Evolutionary conservation across 1,140 invertebrate species (phyloP).

Genomic region (Theocolax elegans): DNA sequence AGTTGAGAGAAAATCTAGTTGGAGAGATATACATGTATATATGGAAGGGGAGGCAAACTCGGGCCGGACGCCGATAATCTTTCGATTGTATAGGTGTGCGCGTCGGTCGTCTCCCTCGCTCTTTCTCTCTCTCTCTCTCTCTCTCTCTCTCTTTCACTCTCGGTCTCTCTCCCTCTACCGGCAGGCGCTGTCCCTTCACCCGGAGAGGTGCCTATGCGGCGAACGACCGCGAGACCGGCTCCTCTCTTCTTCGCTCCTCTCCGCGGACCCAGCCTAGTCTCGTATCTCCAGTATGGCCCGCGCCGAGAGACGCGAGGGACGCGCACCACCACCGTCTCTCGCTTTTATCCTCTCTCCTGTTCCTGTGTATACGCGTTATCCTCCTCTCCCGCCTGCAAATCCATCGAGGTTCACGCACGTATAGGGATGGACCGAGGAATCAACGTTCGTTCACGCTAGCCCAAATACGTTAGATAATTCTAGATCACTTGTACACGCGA

Average conservation of each 20-base stretch:
- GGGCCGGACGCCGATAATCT: slow-evolving; percentile 51
- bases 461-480: too few species aligned
- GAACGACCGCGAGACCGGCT: slow-evolving; percentile 19
- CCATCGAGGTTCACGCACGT: too few species aligned
- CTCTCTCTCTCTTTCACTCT: background rate
- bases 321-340: background rate
- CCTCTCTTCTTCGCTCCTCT: background rate
- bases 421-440: too few species aligned
- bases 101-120: background rate
- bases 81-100: slow-evolving; percentile 42
- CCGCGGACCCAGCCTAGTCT: background rate
- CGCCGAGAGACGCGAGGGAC: too few species aligned
- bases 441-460: too few species aligned
- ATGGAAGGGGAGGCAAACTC: slow-evolving; percentile 33
- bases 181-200: background rate
- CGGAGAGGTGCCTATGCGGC: slow-evolving; percentile 6
- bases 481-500: too few species aligned
- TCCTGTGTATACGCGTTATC: background rate
- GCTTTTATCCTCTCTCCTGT: background rate
- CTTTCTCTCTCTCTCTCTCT: background rate
- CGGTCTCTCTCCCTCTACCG: background rate
- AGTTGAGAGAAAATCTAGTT: slow-evolving; percentile 26
- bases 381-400: background rate
- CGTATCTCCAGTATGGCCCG: too few species aligned
- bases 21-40: background rate